Conservation (phyloP, 2,797 vertebrate genomes). For the Syngnathus acus region DNA sequence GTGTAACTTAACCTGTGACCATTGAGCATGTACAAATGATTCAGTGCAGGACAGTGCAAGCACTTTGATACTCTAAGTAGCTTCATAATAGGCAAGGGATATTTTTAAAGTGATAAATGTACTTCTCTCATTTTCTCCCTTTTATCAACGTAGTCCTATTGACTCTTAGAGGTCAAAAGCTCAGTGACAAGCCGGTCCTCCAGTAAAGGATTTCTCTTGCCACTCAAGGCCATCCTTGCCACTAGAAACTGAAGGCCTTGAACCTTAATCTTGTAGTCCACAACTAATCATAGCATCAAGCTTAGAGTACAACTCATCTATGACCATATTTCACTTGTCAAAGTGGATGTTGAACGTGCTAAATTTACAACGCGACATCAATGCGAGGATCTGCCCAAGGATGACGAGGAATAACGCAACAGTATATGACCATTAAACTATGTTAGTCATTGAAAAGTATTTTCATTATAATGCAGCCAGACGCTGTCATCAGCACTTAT, state of each 20-base stretch:
- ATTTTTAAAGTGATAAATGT: neutral
- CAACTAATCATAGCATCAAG: conserved; percentile 9
- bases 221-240: conserved; percentile 29
- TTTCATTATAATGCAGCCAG: neutral
- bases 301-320: neutral
- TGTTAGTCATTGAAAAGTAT: neutral
- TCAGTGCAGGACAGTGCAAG: neutral
- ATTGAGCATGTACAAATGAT: neutral
- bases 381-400: neutral
- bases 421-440: neutral
- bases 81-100: neutral
- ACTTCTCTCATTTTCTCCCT: neutral
- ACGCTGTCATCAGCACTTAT: conserved; percentile 6
- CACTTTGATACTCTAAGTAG: neutral
- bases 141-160: conserved; percentile 7
- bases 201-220: conserved; percentile 7
- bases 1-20: neutral
- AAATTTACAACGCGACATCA: neutral
- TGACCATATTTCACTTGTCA: neutral
- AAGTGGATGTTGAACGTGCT: neutral
- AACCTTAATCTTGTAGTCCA: conserved; percentile 10
- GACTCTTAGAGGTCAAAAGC: conserved; percentile 11
- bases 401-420: neutral
- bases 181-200: conserved; percentile 12
- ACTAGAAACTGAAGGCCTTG: conserved; percentile 27